These are phyloP conservation scores for Neostethus bicornis DNA, from an alignment of 2,797 vertebrate species.

Conservation along the genomic window DNA sequence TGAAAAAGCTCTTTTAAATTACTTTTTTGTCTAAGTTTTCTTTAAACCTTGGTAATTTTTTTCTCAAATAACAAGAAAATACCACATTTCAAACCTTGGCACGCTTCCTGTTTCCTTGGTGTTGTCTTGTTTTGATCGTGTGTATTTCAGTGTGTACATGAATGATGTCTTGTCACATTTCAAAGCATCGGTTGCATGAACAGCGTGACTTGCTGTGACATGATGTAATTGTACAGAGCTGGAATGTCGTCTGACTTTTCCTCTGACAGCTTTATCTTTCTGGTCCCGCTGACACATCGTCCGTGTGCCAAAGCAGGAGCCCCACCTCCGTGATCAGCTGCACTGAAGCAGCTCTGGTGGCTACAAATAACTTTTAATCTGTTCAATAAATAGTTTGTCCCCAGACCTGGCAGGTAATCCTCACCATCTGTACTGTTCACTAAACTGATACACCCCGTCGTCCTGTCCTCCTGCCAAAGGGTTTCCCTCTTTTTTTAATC, in stretches of 20 bases:
- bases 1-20: no score
- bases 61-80: constrained; percentile 49
- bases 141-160: constrained; percentile 23
- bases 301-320: constrained; percentile 5
- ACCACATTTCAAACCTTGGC: constrained; percentile 61
- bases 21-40: not conserved
- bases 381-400: constrained; percentile 40
- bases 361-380: constrained; percentile 54
- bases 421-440: constrained; percentile 27
- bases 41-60: not conserved
- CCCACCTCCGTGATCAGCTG: constrained; percentile 17
- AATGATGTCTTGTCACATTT: constrained; percentile 15
- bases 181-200: constrained; percentile 64
- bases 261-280: constrained; percentile 37
- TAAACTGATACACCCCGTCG: constrained; percentile 9
- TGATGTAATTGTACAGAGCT: constrained; percentile 36
- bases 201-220: constrained; percentile 48
- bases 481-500: constrained; percentile 3
- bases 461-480: constrained; percentile 2
- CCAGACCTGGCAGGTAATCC: constrained; percentile 40
- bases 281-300: constrained; percentile 21
- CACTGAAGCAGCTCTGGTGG: constrained; percentile 20
- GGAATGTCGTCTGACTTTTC: constrained; percentile 52
- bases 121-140: constrained; percentile 29
- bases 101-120: constrained; percentile 31